Evolutionary conservation across 1,140 invertebrate genomes (phyloP), one percentile per base, ranked within the genome.

Genomic region (Pachypsylla venusta): DNA sequence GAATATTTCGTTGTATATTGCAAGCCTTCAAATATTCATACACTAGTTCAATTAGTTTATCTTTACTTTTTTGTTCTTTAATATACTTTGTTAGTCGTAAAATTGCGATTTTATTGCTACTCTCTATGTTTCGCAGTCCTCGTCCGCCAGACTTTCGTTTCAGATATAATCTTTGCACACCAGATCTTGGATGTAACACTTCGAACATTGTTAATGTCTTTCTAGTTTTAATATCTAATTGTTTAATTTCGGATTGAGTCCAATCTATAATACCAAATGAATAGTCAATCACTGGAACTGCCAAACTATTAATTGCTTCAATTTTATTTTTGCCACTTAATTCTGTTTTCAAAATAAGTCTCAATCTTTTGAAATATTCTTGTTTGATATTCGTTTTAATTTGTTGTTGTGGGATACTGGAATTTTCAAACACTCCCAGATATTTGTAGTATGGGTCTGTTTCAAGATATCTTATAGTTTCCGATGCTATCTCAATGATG

Each of bases 201-300:
- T 48, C 22, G 16, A 19, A 3, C 42, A 48, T 48, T 48, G 42
- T 48, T 19, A 48, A 19, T 19, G 22, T 7, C n/a, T 48, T 48
- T 48, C 42, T 48, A 19, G 25, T 30, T 57, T 30, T 57, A 19
- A 19, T 25, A 19, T 57, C 26, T 5, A 27, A n/a, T 20, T 19
- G 13, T 19, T 27, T 57, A 4, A 27, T 28, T 30, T 30, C 26
- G 25, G 25, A 14, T 27, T 57, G 13, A 14, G 16, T 57, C 16
- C 28, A 28, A n/a, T 57, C 28, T 12, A 28, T 57, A 2, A 27
- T 27, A 5, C 55, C 25, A 22, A 55, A 55, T 27, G 14, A 14
- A 55, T 55, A 55, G 4, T 55, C 22, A 25, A 55, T n/a, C n/a
- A 55, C 54, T 3, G 54, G 54, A 19, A 55, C 24, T 5, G 54